A percentile compares a stretch with the other conserved stretches of the same genome.
Evolutionary conservation across 2,113 vertebrate genomes (phyloP).

Genomic region (Abramis brama): DNA sequence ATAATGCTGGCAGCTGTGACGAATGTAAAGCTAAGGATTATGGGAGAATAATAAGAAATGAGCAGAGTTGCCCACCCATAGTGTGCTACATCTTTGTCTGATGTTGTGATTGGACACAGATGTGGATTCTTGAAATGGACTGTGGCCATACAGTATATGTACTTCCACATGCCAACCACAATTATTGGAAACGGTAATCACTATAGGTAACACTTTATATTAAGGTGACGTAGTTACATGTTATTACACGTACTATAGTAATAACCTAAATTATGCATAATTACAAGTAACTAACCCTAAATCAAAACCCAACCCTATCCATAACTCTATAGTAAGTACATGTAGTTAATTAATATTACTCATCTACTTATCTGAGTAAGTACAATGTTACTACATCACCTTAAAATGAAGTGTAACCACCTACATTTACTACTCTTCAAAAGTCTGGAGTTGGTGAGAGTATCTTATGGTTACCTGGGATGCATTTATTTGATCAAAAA

Average conservation of each 20-base stretch:
- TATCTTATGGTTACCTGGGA: neutral
- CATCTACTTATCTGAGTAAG: too few species aligned
- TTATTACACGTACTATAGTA: too few species aligned
- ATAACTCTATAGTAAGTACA: too few species aligned
- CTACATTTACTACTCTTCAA: neutral
- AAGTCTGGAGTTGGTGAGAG: neutral
- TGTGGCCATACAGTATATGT: neutral
- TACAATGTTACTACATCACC: too few species aligned
- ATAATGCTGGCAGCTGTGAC: constrained; percentile 62
- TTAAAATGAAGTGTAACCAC: too few species aligned
- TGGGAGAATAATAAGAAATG: constrained; percentile 65
- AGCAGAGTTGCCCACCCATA: constrained; percentile 51
- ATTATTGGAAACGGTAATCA: neutral
- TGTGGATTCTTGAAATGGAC: constrained; percentile 14
- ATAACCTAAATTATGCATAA: too few species aligned
- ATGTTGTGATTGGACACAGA: constrained; percentile 36
- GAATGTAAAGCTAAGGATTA: constrained; percentile 69
- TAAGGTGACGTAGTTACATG: too few species aligned
- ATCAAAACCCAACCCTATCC: too few species aligned
- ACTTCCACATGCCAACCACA: neutral
- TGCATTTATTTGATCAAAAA: neutral
- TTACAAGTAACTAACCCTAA: too few species aligned
- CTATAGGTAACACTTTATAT: too few species aligned
- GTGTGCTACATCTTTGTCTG: constrained; percentile 43
- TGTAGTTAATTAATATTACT: too few species aligned